Base-by-base conservation (phyloP, 2,797 vertebrate species). In the Syngnathus acus region DNA sequence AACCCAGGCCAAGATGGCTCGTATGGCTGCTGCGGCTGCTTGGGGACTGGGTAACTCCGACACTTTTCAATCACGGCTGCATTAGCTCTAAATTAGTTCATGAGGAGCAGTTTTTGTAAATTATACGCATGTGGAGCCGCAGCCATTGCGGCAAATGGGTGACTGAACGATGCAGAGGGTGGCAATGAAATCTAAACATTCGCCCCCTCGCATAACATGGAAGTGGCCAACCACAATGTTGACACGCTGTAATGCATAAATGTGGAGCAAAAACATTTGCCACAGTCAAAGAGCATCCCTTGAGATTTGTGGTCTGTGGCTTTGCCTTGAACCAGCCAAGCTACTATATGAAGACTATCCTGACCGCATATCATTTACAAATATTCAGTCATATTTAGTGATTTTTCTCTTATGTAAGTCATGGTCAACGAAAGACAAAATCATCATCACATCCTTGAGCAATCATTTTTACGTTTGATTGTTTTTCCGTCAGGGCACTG, bases 1-100 rank as follows among this genome's bases (percentile, higher is more conserved):
- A 72, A 98, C 96, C 7, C 96, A 97, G 76, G 96, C 97, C 60
- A 99, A 98, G 86, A 99, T 99, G 97, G 96, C 97, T 3, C 92
- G 97, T 37, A 99, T 99, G 97, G 97, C 97, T 14, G 97, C 97
- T 0, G 97, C 97, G 0, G 97, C 97, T 0, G 97, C 97, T 0
- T 99, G 97, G 97, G 97, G 97, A 48, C 89, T 99, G 81, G 95
- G 97, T 99, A 89, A 84, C 40, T 62, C 32, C 5, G 58, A 60
- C 21, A n/a, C n/a, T 42, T 57, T 57, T 57, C 32, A 32, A 57
- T 57, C 26, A 16, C 23, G 26, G 11, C 21, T 1, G 6, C 23
- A 57, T 57, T 26, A 14, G 10, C 54, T 32, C 5, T 32, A 57
- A 5, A 37, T 32, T 1, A 57, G 11, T n/a, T 37, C 2, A 32